Percentiles rank a stretch among this genome's conserved stretches.
phyloP scores from a whole-genome alignment of 35 echinoderm and acorn worm species.

The Holothuria glaberrima region DNA sequence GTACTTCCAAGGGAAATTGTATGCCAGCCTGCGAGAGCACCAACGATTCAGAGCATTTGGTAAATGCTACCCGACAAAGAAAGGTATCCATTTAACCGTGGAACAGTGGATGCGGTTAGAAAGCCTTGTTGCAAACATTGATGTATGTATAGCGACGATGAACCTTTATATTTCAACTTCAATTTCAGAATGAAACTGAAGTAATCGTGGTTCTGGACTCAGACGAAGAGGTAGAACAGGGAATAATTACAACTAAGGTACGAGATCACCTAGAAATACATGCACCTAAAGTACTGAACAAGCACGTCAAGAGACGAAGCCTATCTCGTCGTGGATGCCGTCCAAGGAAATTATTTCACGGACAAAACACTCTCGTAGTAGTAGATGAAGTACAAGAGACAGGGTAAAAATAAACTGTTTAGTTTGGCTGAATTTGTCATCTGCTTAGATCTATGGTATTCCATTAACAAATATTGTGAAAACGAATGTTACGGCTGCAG shows the following conservation, averaged over 20 bases:
- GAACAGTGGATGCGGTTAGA: constrained; percentile 17
- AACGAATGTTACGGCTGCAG: constrained; percentile 31
- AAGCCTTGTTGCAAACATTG: constrained; percentile 19
- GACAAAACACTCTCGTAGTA: background rate
- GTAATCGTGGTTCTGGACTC: constrained; percentile 10
- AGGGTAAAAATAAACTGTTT: background rate
- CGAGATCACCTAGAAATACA: background rate
- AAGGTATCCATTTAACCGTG: constrained; percentile 34
- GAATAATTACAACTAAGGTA: background rate
- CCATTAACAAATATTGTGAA: constrained; percentile 22
- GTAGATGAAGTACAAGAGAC: constrained; percentile 32
- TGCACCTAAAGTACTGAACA: constrained; percentile 23
- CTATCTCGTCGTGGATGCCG: background rate
- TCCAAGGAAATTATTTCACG: constrained; percentile 1
- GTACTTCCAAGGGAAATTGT: background rate
- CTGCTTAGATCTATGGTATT: background rate
- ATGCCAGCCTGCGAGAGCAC: constrained; percentile 7
- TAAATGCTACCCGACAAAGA: constrained; percentile 23
- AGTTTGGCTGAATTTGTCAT: background rate
- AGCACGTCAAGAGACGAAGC: background rate
- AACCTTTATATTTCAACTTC: background rate
- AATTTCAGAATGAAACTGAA: constrained; percentile 28
- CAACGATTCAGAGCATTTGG: constrained; percentile 10
- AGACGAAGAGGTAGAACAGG: background rate
- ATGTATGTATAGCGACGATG: background rate